phyloP scores from a whole-genome alignment of 2,888 invertebrate genomes.

The Drosophila percnosoma region DNA sequence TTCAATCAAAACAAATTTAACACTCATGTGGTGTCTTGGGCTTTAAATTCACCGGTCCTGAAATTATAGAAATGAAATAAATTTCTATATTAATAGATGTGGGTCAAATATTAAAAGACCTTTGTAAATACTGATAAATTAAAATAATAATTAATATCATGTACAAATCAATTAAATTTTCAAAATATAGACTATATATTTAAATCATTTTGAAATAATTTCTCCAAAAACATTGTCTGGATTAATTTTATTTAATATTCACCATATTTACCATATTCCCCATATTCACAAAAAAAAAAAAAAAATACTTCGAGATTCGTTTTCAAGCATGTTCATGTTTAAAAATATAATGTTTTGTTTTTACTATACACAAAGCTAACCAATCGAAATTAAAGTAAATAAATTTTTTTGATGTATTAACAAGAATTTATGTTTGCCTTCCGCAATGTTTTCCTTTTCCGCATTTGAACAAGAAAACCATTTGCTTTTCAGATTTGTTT shows the following conservation, averaged over 20 bases:
- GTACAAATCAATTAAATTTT: neutral
- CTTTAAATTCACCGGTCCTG: constrained; percentile 10
- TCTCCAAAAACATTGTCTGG: neutral
- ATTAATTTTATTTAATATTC: neutral
- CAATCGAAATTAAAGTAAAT: neutral
- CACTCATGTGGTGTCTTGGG: constrained; percentile 26
- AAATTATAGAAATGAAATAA: constrained; percentile 12
- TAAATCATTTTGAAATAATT: neutral
- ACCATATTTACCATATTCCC: too few relatives aligned
- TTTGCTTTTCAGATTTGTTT: constrained; percentile 7
- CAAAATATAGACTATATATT: neutral
- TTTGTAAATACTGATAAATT: neutral
- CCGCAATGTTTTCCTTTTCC: neutral
- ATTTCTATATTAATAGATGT: neutral
- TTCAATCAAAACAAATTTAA: constrained; percentile 61
- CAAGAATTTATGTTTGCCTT: too few relatives aligned
- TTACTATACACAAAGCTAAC: neutral
- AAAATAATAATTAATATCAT: neutral
- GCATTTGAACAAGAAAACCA: neutral
- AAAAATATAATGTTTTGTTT: neutral
- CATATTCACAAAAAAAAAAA: neutral
- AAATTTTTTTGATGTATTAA: neutral
- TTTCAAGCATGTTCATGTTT: neutral
- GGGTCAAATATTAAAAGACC: neutral
- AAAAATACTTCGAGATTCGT: neutral